A percentile compares a stretch with the other conserved stretches of the same genome.
These are phyloP conservation scores for Drusus annulatus DNA, from an alignment of 1,140 invertebrate species.

Conservation along the genomic window DNA sequence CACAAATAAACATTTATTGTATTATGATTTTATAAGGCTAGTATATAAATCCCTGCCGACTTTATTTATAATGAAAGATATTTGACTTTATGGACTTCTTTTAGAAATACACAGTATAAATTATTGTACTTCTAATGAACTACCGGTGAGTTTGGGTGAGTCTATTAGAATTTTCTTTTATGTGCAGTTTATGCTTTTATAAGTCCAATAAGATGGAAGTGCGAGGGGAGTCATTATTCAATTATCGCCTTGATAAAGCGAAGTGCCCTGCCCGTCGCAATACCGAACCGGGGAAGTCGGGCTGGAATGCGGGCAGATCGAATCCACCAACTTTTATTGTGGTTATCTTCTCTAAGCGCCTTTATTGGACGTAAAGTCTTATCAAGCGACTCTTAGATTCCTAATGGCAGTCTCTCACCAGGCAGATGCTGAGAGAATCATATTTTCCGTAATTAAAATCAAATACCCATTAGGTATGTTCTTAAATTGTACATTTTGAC, in stretches of 20 bases:
- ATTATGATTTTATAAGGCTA: conserved; percentile 59
- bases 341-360: too few relatives aligned
- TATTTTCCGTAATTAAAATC: too few relatives aligned
- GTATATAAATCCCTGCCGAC: conserved; percentile 54
- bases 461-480: too few relatives aligned
- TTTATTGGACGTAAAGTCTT: too few relatives aligned
- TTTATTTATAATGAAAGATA: conserved; percentile 51
- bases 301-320: too few relatives aligned
- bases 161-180: conserved; percentile 42
- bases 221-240: conserved; percentile 26
- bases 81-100: conserved; percentile 57
- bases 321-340: too few relatives aligned
- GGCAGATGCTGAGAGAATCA: too few relatives aligned
- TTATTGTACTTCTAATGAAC: conserved; percentile 52
- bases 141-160: conserved; percentile 26
- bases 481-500: too few relatives aligned
- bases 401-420: too few relatives aligned
- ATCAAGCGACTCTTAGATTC: too few relatives aligned
- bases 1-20: conserved; percentile 60
- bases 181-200: conserved; percentile 50
- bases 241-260: conserved; percentile 40
- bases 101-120: conserved; percentile 56
- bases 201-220: conserved; percentile 46
- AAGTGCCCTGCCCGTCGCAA: background rate
- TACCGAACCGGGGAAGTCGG: too few relatives aligned